phyloP scores from a whole-genome alignment of 2,797 vertebrate species.

The Mormyrus hasselquistii region DNA sequence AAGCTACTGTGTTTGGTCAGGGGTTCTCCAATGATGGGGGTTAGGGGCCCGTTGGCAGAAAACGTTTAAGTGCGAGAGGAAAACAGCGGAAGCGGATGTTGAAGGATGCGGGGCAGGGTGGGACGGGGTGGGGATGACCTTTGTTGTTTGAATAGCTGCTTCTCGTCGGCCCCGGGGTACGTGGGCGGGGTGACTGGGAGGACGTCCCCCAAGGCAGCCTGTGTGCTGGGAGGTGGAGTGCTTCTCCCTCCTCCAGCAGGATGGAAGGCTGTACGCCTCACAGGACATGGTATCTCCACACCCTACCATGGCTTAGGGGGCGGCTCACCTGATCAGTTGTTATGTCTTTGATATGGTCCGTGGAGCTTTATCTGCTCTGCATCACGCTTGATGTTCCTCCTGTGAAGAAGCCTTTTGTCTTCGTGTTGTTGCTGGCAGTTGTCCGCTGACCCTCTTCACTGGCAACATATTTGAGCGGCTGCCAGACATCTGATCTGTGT shows the following conservation, averaged over 20 bases:
- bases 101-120: neutral
- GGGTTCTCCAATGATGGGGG: neutral
- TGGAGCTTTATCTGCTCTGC: neutral
- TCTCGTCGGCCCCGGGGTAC: neutral
- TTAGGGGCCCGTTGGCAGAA: neutral
- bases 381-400: neutral
- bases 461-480: constrained; percentile 19
- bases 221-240: neutral
- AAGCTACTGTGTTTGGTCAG: neutral
- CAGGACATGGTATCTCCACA: neutral
- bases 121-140: neutral
- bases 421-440: constrained; percentile 13
- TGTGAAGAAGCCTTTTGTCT: constrained; percentile 21
- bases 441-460: constrained; percentile 13
- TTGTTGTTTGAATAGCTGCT: constrained; percentile 23
- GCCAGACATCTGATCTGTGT: constrained; percentile 18
- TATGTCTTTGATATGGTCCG: neutral
- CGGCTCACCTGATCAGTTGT: neutral
- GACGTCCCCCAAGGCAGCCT: neutral
- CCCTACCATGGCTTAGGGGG: neutral
- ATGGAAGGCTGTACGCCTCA: constrained; percentile 5
- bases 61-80: neutral
- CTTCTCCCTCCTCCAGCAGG: neutral
- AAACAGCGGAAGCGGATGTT: neutral
- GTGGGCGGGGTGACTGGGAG: constrained; percentile 10